Conservation (phyloP, 1,140 invertebrate genomes). For the Euschistus heros region DNA sequence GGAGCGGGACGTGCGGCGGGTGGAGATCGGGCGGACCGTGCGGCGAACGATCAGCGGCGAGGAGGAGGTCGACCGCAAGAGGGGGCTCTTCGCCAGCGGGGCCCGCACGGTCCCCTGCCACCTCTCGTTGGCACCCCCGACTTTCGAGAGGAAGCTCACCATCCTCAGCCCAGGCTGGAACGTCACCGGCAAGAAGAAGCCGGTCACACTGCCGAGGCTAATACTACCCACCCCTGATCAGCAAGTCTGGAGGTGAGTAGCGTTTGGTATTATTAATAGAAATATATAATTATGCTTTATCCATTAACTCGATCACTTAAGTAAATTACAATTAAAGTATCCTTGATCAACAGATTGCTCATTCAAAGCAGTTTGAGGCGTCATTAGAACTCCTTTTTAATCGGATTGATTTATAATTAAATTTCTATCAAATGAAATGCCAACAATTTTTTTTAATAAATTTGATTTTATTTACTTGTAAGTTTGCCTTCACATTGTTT, state of each 20-base stretch:
- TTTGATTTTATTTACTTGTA: too few species aligned
- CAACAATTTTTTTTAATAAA: too few species aligned
- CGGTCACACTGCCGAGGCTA: conserved; percentile 56
- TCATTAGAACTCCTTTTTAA: too few species aligned
- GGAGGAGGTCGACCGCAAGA: conserved; percentile 43
- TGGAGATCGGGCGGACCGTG: conserved; percentile 28
- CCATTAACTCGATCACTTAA: too few species aligned
- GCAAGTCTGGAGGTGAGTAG: conserved; percentile 40
- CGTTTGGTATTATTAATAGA: too few species aligned
- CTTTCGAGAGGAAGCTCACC: conserved; percentile 49
- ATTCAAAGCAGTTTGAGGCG: too few species aligned
- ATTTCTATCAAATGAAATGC: too few species aligned
- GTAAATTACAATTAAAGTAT: too few species aligned
- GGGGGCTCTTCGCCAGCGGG: conserved; percentile 45
- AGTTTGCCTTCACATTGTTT: too few species aligned
- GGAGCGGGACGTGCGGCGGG: conserved; percentile 48
- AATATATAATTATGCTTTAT: too few species aligned
- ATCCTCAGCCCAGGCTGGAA: conserved; percentile 58
- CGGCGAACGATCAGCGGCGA: conserved; percentile 45
- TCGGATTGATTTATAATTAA: too few species aligned
- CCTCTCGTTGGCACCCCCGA: conserved; percentile 54
- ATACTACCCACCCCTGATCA: conserved; percentile 59
- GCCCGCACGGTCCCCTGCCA: conserved; percentile 46
- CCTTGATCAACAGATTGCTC: too few species aligned
- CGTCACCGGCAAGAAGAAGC: conserved; percentile 47